A percentile compares a stretch with the other conserved stretches of the same genome.
These are phyloP conservation scores for Tadarida brasiliensis DNA, from an alignment of 2,797 vertebrate genomes.

Conservation along the genomic window DNA sequence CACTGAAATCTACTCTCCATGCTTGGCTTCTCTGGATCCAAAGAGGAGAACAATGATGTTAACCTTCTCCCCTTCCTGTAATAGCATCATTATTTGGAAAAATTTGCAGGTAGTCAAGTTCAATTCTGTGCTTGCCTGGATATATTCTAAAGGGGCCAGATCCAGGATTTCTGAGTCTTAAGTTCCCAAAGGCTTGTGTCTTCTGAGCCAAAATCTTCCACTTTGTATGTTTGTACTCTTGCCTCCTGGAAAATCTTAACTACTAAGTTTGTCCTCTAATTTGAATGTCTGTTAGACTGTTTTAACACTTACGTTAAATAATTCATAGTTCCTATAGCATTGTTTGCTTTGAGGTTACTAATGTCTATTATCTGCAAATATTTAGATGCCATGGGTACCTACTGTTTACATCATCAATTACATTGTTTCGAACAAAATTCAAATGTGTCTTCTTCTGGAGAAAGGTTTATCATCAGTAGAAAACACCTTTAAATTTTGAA, in stretches of 20 bases:
- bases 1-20: background rate
- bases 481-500: slow-evolving; percentile 30
- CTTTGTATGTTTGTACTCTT: background rate
- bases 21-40: background rate
- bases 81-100: background rate
- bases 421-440: slow-evolving; percentile 39
- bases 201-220: slow-evolving; percentile 19
- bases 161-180: background rate
- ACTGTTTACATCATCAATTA: background rate
- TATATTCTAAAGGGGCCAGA: background rate
- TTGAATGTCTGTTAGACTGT: slow-evolving; percentile 9
- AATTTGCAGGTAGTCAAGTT: background rate
- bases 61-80: background rate
- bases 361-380: slow-evolving; percentile 19
- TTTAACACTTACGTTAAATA: background rate
- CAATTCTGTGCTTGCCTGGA: background rate
- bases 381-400: background rate
- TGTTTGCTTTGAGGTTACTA: slow-evolving; percentile 41
- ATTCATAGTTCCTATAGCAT: background rate
- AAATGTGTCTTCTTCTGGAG: background rate
- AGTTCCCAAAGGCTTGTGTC: background rate
- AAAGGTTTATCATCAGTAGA: slow-evolving; percentile 14
- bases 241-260: background rate
- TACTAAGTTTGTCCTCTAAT: slow-evolving; percentile 13
- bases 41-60: background rate